Base-by-base conservation (phyloP, 2,888 invertebrate species). In the Thymelicus lineola region DNA sequence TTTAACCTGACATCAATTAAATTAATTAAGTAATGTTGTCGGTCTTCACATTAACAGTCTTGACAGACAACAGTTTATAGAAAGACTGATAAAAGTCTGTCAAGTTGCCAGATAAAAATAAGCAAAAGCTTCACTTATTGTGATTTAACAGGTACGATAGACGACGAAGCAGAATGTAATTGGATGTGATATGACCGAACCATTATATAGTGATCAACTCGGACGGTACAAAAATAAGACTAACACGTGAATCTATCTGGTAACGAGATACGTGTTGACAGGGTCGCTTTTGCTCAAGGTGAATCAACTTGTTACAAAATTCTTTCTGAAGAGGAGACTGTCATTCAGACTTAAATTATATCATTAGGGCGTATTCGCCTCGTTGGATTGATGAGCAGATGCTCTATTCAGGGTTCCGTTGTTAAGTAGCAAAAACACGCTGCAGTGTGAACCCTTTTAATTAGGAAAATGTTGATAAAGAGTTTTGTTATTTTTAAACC, bases 281-380 rank as follows among this genome's bases (percentile, higher is more conserved):
- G 59, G 48, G 42, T 10, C 46, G 57, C 57, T 58, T 53, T 38
- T 45, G 35, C 6, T 12, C 70, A 55, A 66, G 65, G 70, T 70
- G 61, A 57, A 70, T 61, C 60, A 60, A 70, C 61, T 55, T 69
- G 62, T 62, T 60, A 55, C 50, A 70, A 53, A 63, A 58, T 69
- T 63, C 57, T 62, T 69, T 62, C 38, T 46, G 61, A 69, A 63
- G 17, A 68, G 48, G 42, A 55, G 63, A 69, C 53, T 12, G 61
- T 68, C 60, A 46, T 58, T 69, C 46, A n/a, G 67, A 63, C 48
- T 38, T 69, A 63, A 63, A 63, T 63, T 69, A 63, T 69, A 73
- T 62, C 67, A 65, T 67, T 66, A 66, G 58, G 36, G 57, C 17
- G 45, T 58, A 61, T 66, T 58, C 70, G 71, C 70, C 50, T 62